Base-by-base conservation (phyloP, 2,113 vertebrate genomes). In the Pipa parva region DNA sequence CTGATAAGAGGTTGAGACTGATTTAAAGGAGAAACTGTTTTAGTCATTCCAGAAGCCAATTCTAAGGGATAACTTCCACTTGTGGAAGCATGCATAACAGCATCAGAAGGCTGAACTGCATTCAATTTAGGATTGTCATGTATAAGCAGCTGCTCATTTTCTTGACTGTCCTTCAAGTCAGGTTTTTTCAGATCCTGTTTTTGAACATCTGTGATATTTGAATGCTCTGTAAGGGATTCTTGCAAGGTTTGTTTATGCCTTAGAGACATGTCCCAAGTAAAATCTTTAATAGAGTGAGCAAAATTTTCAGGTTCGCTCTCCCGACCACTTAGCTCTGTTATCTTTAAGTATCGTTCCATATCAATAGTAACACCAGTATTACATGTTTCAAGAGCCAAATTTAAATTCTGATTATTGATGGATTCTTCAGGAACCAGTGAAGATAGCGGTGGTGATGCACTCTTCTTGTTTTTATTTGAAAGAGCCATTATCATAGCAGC, bases 401-500 rank as follows among this genome's bases (percentile, higher is more conserved):
- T 2, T 7, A 70, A 59, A 0, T 71, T 66, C 9, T 63, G 75
- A 66, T 80, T 72, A 46, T 72, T 22, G 1, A 12, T 3, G 13
- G 76, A 26, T 49, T 65, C 18, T 73, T 46, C 50, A n/a, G n/a
- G n/a, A n/a, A n/a, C n/a, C n/a, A n/a, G n/a, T 12, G 56, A 63
- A 29, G 18, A 1, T 10, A 25, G 73, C 63, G 64, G 74, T 66
- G 70, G 61, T 28, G 0, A 52, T 48, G 22, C 45, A 79, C n/a
- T 27, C 10, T 74, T 71, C 37, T 79, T 85, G 25, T 51, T 84
- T 79, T 84, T 92, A 79, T 89, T 93, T 31, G 87, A 92, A 50
- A 98, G 86, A 45, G 84, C 79, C 81, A 94, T 83, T 72, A 99
- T 94, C 92, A 97, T 94, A 64, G 90, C 88, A 67, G 92, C 96